Percentiles rank a stretch among this genome's conserved stretches.
phyloP scores from a whole-genome alignment of 2,797 vertebrate genomes.

The Falco peregrinus region DNA sequence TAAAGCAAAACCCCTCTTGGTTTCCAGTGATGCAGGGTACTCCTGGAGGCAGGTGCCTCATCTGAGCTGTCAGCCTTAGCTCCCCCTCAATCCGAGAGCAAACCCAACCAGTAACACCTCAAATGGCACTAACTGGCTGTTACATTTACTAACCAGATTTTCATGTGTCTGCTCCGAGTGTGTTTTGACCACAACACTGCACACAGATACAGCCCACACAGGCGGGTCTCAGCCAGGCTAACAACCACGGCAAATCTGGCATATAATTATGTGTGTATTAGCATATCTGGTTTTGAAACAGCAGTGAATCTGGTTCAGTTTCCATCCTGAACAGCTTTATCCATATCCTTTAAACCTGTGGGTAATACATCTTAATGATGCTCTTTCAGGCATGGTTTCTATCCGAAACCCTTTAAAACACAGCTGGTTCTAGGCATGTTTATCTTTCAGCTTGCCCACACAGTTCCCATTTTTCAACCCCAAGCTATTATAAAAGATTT shows the following conservation, averaged over 20 bases:
- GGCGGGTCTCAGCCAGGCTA: neutral
- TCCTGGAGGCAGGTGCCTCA: neutral
- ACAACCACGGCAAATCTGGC: neutral
- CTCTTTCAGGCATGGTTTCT: neutral
- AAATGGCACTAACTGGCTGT: neutral
- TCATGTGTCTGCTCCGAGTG: fast-evolving
- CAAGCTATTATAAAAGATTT: neutral
- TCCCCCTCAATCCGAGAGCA: neutral
- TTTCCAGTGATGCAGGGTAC: neutral
- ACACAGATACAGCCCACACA: no score
- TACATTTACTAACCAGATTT: neutral
- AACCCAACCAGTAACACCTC: neutral
- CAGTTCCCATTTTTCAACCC: neutral
- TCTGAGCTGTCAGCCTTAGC: neutral
- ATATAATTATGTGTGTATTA: neutral
- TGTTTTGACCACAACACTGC: fast-evolving
- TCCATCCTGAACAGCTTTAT: neutral
- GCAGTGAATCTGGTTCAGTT: neutral
- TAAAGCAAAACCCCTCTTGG: neutral
- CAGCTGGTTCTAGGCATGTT: neutral
- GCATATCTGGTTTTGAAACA: neutral
- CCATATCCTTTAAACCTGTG: neutral
- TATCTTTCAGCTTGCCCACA: neutral
- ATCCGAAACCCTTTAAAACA: neutral
- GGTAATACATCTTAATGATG: neutral